These are phyloP conservation scores for Phlogophora meticulosa DNA, from an alignment of 2,888 invertebrate species.

Conservation along the genomic window DNA sequence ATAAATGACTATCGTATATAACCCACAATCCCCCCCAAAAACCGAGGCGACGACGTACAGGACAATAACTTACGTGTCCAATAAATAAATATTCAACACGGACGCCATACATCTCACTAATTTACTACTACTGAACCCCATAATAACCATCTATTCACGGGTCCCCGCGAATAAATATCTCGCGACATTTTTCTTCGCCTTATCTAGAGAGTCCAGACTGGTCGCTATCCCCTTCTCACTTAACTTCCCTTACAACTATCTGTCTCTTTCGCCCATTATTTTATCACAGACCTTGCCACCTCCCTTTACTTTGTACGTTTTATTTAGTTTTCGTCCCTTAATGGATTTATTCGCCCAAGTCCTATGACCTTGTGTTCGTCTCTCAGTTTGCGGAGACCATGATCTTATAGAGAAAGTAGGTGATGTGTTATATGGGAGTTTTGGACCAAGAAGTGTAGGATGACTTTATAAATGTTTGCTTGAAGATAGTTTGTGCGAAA, in stretches of 20 bases:
- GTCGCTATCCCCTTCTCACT: conserved; percentile 70
- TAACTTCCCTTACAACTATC: conserved; percentile 46
- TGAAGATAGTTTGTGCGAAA: conserved; percentile 27
- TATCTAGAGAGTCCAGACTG: conserved; percentile 87
- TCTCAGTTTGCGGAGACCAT: conserved; percentile 48
- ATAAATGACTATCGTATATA: conserved; percentile 51
- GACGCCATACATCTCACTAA: conserved; percentile 88
- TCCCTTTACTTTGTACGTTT: conserved; percentile 84
- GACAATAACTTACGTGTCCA: conserved; percentile 79
- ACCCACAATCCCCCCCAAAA: conserved; percentile 47
- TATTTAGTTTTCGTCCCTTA: conserved; percentile 88
- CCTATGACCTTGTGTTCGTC: conserved; percentile 86
- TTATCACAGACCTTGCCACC: conserved; percentile 78
- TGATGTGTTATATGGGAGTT: conserved; percentile 40
- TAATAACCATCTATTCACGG: conserved; percentile 88
- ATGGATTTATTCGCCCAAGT: conserved; percentile 85
- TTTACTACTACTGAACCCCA: conserved; percentile 88
- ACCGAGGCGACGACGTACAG: conserved; percentile 45
- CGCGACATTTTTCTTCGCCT: conserved; percentile 89
- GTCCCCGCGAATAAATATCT: conserved; percentile 87
- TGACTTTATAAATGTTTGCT: conserved; percentile 48
- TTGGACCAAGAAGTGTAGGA: conserved; percentile 10
- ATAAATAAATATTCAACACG: conserved; percentile 89
- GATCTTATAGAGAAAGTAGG: conserved; percentile 53
- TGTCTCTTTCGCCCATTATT: conserved; percentile 73